Conservation (phyloP, 2,888 invertebrate genomes). For the Linnaemya tessellans region DNA sequence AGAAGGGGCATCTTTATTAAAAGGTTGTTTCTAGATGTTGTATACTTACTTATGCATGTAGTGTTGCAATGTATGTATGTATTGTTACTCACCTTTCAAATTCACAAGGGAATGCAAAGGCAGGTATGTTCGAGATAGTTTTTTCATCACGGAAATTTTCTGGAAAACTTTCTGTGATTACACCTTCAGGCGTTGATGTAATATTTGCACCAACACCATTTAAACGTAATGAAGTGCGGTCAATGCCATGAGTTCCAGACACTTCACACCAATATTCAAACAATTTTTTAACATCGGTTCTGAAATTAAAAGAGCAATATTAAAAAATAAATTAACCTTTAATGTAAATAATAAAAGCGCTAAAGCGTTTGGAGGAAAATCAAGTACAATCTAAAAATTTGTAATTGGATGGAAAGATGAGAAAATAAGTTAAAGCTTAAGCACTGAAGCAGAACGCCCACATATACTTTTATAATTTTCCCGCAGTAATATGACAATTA, state of each 20-base stretch:
- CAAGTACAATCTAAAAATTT: not conserved
- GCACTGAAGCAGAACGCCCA: slow-evolving; percentile 78
- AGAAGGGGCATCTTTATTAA: slow-evolving; percentile 49
- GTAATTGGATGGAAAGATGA: not conserved
- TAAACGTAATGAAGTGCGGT: slow-evolving; percentile 67
- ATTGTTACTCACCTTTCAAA: slow-evolving; percentile 87
- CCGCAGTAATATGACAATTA: slow-evolving; percentile 30
- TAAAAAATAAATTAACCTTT: not conserved
- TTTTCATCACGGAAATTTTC: slow-evolving; percentile 92
- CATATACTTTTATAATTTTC: slow-evolving; percentile 50
- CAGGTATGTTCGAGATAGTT: slow-evolving; percentile 92
- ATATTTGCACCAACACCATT: slow-evolving; percentile 72
- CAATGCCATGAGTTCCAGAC: slow-evolving; percentile 75
- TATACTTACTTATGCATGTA: slow-evolving; percentile 5
- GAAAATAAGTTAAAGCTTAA: slow-evolving; percentile 1
- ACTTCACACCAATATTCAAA: slow-evolving; percentile 84
- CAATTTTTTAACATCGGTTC: slow-evolving; percentile 83
- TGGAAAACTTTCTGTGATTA: slow-evolving; percentile 93
- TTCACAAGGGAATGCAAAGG: slow-evolving; percentile 95
- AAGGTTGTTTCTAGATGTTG: slow-evolving; percentile 12
- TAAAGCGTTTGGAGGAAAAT: not conserved
- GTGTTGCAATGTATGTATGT: not conserved
- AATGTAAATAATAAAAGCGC: too few species aligned
- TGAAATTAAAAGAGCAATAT: too few species aligned
- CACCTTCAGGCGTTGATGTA: slow-evolving; percentile 76